Conservation (phyloP, 2,888 invertebrate genomes). For the Sinelater perroti region DNA sequence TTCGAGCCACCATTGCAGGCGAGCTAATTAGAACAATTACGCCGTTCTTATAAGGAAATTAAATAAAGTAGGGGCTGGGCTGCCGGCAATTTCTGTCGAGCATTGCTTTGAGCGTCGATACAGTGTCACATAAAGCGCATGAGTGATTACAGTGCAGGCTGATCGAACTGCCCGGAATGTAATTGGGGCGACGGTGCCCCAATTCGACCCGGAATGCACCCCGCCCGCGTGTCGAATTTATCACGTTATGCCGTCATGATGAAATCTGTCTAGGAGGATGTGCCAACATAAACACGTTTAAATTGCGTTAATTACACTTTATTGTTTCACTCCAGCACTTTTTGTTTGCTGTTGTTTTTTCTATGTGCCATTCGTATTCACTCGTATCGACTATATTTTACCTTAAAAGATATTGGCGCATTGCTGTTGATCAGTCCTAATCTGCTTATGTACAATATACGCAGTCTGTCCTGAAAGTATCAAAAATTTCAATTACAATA, state of each 20-base stretch:
- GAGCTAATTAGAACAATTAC: constrained; percentile 41
- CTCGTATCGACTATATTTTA: no score
- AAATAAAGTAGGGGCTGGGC: constrained; percentile 27
- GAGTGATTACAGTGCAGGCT: constrained; percentile 23
- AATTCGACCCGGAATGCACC: constrained; percentile 26
- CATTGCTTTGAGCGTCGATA: constrained; percentile 22
- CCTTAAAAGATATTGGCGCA: no score
- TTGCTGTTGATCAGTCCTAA: no score
- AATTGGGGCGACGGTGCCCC: constrained; percentile 28
- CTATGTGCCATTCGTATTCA: no score
- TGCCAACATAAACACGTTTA: constrained; percentile 27
- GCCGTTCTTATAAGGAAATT: constrained; percentile 34
- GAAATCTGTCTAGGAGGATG: constrained; percentile 26
- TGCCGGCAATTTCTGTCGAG: constrained; percentile 33
- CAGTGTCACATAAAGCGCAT: constrained; percentile 23
- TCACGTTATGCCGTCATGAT: constrained; percentile 30
- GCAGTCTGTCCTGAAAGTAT: no score
- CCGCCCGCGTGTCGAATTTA: constrained; percentile 29
- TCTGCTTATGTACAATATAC: no score
- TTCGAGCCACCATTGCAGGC: constrained; percentile 36
- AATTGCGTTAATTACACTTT: no score
- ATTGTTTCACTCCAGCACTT: no score
- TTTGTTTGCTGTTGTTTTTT: no score
- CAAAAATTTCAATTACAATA: no score
- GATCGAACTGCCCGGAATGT: constrained; percentile 31